These are phyloP conservation scores for Graptemys geographica DNA, from an alignment of 2,797 vertebrate species.

Conservation along the genomic window DNA sequence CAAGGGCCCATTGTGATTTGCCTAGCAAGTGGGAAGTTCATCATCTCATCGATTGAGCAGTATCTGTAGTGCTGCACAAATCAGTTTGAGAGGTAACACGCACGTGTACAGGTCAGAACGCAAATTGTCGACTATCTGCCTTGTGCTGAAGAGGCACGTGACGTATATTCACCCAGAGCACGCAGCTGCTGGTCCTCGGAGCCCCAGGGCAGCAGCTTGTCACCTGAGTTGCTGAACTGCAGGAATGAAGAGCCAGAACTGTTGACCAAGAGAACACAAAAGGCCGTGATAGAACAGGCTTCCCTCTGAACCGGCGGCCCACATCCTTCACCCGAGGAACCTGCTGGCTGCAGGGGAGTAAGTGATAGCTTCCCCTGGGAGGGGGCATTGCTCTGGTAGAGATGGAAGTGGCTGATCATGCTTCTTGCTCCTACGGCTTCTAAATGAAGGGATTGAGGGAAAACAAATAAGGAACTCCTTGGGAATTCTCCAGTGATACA, in stretches of 20 bases:
- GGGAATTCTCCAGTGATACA: fast-evolving
- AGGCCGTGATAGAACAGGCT: neutral
- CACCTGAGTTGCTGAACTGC: neutral
- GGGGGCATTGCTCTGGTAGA: too few relatives aligned
- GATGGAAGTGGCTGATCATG: neutral
- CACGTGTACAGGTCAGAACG: neutral
- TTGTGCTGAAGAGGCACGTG: neutral
- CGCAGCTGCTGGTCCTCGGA: fast-evolving
- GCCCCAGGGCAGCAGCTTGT: fast-evolving
- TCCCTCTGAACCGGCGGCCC: neutral
- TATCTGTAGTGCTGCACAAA: neutral
- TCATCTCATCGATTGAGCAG: too few relatives aligned
- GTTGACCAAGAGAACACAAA: fast-evolving
- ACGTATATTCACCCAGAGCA: neutral
- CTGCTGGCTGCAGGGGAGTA: neutral
- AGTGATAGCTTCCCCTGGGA: neutral
- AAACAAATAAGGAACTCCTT: neutral
- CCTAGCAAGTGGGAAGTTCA: too few relatives aligned
- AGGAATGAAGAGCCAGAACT: neutral
- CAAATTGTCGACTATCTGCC: too few relatives aligned
- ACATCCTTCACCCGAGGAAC: neutral
- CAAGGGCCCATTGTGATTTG: neutral
- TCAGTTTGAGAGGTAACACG: neutral
- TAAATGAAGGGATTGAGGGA: neutral
- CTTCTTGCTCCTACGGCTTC: neutral